Conservation (phyloP, 2,888 invertebrate genomes). For the Phaonia tiefii region DNA sequence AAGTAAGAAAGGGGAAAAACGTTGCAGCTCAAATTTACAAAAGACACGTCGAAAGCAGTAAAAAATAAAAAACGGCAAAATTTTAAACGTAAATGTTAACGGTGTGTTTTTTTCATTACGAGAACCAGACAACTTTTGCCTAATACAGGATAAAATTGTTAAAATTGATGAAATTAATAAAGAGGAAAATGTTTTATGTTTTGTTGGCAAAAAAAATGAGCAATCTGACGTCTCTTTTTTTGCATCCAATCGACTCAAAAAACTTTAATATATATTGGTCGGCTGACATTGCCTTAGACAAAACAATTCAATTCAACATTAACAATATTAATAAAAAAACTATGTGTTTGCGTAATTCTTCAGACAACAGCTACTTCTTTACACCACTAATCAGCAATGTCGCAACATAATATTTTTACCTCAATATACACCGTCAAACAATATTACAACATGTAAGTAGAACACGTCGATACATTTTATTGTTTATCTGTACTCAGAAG, state of each 20-base stretch:
- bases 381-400: slow-evolving; percentile 46
- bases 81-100: slow-evolving; percentile 40
- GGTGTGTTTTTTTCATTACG: slow-evolving; percentile 37
- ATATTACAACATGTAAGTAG: slow-evolving; percentile 48
- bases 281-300: slow-evolving; percentile 51
- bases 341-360: slow-evolving; percentile 45
- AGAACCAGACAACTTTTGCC: slow-evolving; percentile 48
- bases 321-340: slow-evolving; percentile 52
- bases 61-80: slow-evolving; percentile 43
- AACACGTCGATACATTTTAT: slow-evolving; percentile 9
- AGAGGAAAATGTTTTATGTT: slow-evolving; percentile 30
- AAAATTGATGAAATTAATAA: slow-evolving; percentile 51
- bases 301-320: slow-evolving; percentile 47
- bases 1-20: slow-evolving; percentile 44
- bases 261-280: slow-evolving; percentile 55
- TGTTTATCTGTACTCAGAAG: slow-evolving; percentile 35
- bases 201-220: slow-evolving; percentile 34
- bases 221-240: slow-evolving; percentile 42
- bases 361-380: slow-evolving; percentile 46
- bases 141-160: slow-evolving; percentile 44
- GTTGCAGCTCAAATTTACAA: slow-evolving; percentile 57
- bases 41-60: slow-evolving; percentile 49
- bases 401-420: slow-evolving; percentile 20
- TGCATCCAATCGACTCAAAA: slow-evolving; percentile 55
- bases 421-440: slow-evolving; percentile 37